Evolutionary conservation across 2,888 invertebrate genomes (phyloP).

Genomic region (Drepana falcataria): DNA sequence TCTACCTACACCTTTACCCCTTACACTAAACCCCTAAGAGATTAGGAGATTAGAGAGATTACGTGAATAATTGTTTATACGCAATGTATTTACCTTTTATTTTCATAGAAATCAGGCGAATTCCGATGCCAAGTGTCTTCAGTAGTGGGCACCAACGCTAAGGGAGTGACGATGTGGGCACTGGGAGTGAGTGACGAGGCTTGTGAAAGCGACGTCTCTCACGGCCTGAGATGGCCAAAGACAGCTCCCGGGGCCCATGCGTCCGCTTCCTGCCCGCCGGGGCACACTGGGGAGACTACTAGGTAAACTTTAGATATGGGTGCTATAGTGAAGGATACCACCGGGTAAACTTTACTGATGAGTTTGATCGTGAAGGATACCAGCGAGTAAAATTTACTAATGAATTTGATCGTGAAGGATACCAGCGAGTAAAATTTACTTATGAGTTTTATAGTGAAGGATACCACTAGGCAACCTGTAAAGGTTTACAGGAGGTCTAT

Average conservation of each 20-base stretch:
- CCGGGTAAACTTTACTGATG: neutral
- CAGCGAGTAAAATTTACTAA: too few species aligned
- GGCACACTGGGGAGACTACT: constrained; percentile 66
- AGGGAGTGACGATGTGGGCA: constrained; percentile 82
- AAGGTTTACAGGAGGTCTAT: too few species aligned
- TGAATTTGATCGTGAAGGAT: too few species aligned
- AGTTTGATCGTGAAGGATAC: too few species aligned
- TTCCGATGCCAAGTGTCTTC: constrained; percentile 86
- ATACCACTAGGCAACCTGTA: too few species aligned
- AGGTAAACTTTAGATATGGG: constrained; percentile 32
- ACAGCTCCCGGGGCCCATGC: constrained; percentile 87
- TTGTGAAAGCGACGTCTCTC: constrained; percentile 75
- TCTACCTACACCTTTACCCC: too few species aligned
- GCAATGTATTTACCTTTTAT: too few species aligned
- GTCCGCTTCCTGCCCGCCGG: constrained; percentile 67
- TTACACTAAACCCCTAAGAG: too few species aligned
- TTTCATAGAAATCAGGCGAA: constrained; percentile 83
- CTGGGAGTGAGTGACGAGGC: constrained; percentile 77
- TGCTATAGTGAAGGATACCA: neutral
- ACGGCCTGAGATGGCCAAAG: constrained; percentile 77
- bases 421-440: too few species aligned
- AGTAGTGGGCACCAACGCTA: constrained; percentile 65
- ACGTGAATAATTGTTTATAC: too few species aligned
- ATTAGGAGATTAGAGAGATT: too few species aligned
- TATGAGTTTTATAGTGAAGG: too few species aligned